Conservation (phyloP, 2,888 invertebrate genomes). For the Sminthurides aquaticus region DNA sequence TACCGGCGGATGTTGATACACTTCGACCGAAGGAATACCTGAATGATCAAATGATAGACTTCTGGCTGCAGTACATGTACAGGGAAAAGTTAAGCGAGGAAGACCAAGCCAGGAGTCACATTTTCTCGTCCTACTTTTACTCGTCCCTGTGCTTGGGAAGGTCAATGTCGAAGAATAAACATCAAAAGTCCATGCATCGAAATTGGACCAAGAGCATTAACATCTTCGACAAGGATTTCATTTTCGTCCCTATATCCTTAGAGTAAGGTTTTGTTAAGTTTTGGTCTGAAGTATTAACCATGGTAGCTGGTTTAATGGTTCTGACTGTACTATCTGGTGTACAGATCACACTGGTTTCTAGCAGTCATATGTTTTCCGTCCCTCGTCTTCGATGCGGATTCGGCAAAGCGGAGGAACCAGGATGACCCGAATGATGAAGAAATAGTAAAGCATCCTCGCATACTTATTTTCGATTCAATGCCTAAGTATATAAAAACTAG, state of each 20-base stretch:
- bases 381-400: slow-evolving; percentile 47
- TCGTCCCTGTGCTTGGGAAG: slow-evolving; percentile 46
- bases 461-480: slow-evolving; percentile 90
- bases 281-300: too few species aligned
- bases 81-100: slow-evolving; percentile 53
- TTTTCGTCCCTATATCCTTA: slow-evolving; percentile 95
- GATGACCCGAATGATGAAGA: neutral
- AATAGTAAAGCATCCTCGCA: slow-evolving; percentile 58
- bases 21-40: slow-evolving; percentile 86
- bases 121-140: slow-evolving; percentile 95
- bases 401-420: neutral
- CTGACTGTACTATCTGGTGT: slow-evolving; percentile 29
- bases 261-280: slow-evolving; percentile 55
- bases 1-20: slow-evolving; percentile 66
- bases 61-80: slow-evolving; percentile 70
- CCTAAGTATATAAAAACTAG: slow-evolving; percentile 60
- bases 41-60: slow-evolving; percentile 96
- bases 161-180: neutral
- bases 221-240: slow-evolving; percentile 90
- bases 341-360: slow-evolving; percentile 85
- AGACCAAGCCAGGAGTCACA: slow-evolving; percentile 74
- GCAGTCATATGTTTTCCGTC: slow-evolving; percentile 93
- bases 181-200: slow-evolving; percentile 48
- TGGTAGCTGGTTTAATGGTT: too few species aligned
- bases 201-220: slow-evolving; percentile 96